phyloP scores from a whole-genome alignment of 53 echinoderm and acorn worm species.

The Stichopus horrens region DNA sequence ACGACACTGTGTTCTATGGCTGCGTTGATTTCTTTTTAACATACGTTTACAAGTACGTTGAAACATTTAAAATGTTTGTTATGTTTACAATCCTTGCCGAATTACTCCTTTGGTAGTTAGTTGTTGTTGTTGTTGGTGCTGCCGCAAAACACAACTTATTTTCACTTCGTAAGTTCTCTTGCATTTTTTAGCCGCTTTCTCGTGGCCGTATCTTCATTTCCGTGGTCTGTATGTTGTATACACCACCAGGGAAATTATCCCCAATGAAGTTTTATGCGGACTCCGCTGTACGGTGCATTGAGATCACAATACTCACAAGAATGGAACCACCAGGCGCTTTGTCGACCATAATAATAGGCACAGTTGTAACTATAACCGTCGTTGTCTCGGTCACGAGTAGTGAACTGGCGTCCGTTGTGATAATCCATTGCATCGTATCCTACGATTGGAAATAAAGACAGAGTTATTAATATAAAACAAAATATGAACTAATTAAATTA shows the following conservation, averaged over 20 bases:
- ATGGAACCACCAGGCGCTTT: not conserved
- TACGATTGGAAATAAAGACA: not conserved
- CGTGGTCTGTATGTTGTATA: not conserved
- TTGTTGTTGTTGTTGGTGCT: no score
- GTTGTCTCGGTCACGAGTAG: conserved; percentile 73
- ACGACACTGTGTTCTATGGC: no score
- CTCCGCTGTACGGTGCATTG: not conserved
- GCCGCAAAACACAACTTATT: no score
- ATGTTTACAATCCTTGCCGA: no score
- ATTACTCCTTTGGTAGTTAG: no score
- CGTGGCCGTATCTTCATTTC: conserved; percentile 24
- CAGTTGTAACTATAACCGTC: conserved; percentile 56
- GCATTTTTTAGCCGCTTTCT: no score
- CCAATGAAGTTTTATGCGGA: not conserved
- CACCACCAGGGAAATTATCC: not conserved
- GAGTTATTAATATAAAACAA: no score
- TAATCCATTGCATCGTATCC: not conserved
- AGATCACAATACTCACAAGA: not conserved
- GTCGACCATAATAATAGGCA: not conserved
- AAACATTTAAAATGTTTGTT: no score
- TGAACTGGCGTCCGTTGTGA: conserved; percentile 73
- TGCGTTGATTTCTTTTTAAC: no score
- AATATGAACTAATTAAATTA: no score
- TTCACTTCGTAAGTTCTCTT: no score
- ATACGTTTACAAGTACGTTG: no score